Percentiles rank a stretch among this genome's conserved stretches.
Evolutionary conservation across 1,140 invertebrate species (phyloP).

Genomic region (Rhyacophila brunnea): DNA sequence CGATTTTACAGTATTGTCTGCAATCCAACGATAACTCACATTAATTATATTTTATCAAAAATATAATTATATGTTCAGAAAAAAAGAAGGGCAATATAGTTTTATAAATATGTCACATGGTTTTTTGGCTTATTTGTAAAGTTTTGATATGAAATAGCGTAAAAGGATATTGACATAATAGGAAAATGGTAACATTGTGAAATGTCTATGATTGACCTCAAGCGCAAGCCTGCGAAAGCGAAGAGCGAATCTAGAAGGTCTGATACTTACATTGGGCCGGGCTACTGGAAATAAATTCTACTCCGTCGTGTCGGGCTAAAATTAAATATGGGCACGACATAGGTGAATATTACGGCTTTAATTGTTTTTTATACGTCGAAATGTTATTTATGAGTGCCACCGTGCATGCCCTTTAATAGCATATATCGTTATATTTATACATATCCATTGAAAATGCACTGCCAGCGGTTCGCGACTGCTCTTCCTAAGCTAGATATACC

Average conservation of each 20-base stretch:
- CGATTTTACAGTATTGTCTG: conserved; percentile 24
- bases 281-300: conserved; percentile 26
- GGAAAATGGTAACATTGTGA: conserved; percentile 18
- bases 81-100: no score
- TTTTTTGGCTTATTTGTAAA: no score
- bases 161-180: background rate
- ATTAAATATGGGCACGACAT: conserved; percentile 28
- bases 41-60: background rate
- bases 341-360: conserved; percentile 26
- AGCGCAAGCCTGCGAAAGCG: no score
- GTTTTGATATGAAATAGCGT: conserved; percentile 7
- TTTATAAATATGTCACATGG: no score
- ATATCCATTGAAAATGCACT: conserved; percentile 22
- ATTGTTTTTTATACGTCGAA: conserved; percentile 7
- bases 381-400: conserved; percentile 1
- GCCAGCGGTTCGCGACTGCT: conserved; percentile 13
- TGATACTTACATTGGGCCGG: conserved; percentile 23
- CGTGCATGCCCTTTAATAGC: conserved; percentile 14
- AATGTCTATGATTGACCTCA: conserved; percentile 27
- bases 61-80: no score
- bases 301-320: conserved; percentile 20
- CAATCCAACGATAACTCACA: conserved; percentile 16
- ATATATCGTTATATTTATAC: conserved; percentile 22
- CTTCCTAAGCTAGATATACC: conserved; percentile 3
- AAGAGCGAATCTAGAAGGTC: conserved; percentile 21